Base-by-base conservation (phyloP, 1,140 invertebrate genomes). In the Drosophila tani region DNA sequence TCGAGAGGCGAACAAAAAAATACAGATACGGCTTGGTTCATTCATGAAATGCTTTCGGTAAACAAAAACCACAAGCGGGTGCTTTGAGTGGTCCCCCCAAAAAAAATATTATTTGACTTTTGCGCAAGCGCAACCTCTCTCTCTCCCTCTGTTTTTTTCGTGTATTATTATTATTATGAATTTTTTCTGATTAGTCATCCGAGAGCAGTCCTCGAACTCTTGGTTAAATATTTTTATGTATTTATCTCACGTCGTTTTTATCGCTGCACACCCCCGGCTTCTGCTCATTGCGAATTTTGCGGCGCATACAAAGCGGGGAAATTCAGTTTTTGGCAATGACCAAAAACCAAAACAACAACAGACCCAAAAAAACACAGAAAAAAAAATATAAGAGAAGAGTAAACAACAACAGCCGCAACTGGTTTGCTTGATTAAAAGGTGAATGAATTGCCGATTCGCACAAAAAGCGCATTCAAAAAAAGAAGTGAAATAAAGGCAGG, bases 381-480 rank as follows among this genome's bases (percentile, higher is more conserved):
- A 45, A 45, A 35, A 70, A 66, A 40, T 67, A 45, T 24, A 55
- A n/a, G 35, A 62, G 46, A 50, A 60, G 50, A 57, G 55, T 57
- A 45, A 81, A 79, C 46, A 75, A 57, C 45, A 57, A 63, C 43
- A 79, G 63, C 58, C 64, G 38, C 62, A 83, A 87, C 86, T 87
- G 77, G 82, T 87, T 88, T 84, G 70, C 78, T 50, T 84, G 84
- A 88, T 87, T 87, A 87, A 84, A 87, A 88, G 84, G 84, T 88
- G 84, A 88, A 87, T 87, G 84, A 87, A 87, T 88, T 88, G 49
- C 68, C 70, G 49, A 75, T 79, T 73, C 81, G 74, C 78, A 85
- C 35, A 56, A 40, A 53, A 67, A 82, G 51, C 70, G 60, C 58
- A 86, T 73, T 87, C 64, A 50, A 59, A 57, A 64, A 55, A 49